Percentiles rank a stretch among this genome's conserved stretches.
Conservation (phyloP, 1,140 invertebrate species). For the Hyposmocoma kahamanoa region DNA sequence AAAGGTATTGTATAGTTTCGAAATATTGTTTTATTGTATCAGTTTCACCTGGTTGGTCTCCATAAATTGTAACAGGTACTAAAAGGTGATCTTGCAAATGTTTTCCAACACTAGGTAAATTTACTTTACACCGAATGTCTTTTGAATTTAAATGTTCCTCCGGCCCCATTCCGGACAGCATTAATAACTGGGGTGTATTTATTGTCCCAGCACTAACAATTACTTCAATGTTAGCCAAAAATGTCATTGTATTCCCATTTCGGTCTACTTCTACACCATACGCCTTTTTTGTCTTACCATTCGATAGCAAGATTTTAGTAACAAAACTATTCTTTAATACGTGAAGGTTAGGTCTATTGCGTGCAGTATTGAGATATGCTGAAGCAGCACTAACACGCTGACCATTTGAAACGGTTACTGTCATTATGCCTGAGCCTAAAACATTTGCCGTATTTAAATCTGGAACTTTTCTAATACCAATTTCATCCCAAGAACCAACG, state of each 20-base stretch:
- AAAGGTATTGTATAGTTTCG: conserved; percentile 39
- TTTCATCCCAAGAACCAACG: conserved; percentile 42
- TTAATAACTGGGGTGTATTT: conserved; percentile 70
- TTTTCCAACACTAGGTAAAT: conserved; percentile 79
- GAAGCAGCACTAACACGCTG: conserved; percentile 75
- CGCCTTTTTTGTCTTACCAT: too few species aligned
- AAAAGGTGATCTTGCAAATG: conserved; percentile 79
- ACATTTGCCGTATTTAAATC: conserved; percentile 46
- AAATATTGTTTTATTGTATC: conserved; percentile 18
- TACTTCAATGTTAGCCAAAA: conserved; percentile 65
- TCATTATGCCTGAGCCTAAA: conserved; percentile 45
- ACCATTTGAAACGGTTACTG: conserved; percentile 65
- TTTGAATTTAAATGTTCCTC: conserved; percentile 44
- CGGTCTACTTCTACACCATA: conserved; percentile 46
- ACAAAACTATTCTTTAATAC: conserved; percentile 76
- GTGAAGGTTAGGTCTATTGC: conserved; percentile 79
- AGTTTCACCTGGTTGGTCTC: conserved; percentile 22
- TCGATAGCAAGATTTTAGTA: conserved; percentile 55
- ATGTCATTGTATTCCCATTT: conserved; percentile 25
- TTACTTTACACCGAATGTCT: conserved; percentile 67
- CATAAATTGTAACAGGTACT: conserved; percentile 35
- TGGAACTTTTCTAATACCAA: conserved; percentile 27
- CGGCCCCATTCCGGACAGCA: conserved; percentile 63
- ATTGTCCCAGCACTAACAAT: conserved; percentile 70
- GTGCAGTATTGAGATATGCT: conserved; percentile 74